These are phyloP conservation scores for Zosterops borbonicus DNA, from an alignment of 2,113 vertebrate genomes.

Conservation along the genomic window DNA sequence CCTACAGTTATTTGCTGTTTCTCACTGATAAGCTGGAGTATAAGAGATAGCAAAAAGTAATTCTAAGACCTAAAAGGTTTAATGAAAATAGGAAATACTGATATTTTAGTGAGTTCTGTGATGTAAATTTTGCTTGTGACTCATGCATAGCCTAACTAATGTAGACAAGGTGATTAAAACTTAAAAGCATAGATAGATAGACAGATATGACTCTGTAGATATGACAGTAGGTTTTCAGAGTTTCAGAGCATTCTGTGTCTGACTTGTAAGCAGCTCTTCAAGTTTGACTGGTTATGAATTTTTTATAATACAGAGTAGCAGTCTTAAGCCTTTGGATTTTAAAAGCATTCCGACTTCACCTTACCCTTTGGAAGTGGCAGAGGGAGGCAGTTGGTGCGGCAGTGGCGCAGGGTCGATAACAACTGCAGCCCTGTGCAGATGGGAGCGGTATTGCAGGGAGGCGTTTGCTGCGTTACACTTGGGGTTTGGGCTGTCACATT, in stretches of 20 bases:
- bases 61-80: background rate
- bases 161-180: background rate
- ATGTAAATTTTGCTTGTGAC: background rate
- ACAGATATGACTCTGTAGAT: background rate
- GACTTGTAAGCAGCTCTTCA: background rate
- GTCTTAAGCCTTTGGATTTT: background rate
- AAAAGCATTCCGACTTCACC: background rate
- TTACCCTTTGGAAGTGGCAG: background rate
- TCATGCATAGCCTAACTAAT: background rate
- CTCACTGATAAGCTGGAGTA: background rate
- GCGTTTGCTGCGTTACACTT: fast-evolving
- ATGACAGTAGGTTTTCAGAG: background rate
- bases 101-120: background rate
- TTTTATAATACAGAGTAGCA: background rate
- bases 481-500: background rate
- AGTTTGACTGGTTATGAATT: background rate
- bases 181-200: background rate
- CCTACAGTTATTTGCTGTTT: background rate
- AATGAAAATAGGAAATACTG: background rate
- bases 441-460: background rate
- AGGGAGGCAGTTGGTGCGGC: background rate
- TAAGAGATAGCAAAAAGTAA: background rate
- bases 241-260: background rate
- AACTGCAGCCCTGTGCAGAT: background rate
- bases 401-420: fast-evolving